Percentiles rank a stretch among this genome's conserved stretches.
Evolutionary conservation across 2,888 invertebrate species (phyloP).

Genomic region (Napeogenes inachia): DNA sequence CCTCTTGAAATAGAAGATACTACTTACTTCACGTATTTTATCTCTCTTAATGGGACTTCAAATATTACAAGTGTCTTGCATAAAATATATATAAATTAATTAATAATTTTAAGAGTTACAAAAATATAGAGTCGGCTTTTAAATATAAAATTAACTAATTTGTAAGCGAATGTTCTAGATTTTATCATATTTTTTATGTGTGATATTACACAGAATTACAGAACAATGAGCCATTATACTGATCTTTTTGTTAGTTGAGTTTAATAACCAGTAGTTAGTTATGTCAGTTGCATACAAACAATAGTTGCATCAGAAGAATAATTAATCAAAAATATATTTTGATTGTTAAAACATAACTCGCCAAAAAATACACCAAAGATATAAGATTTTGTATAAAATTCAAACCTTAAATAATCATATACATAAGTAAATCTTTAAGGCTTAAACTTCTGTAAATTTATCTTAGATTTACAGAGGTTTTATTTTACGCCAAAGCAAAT

Average conservation of each 20-base stretch:
- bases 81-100: not conserved
- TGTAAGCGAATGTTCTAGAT: constrained; percentile 20
- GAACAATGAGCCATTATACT: constrained; percentile 26
- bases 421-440: too few relatives aligned
- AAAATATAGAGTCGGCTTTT: not conserved
- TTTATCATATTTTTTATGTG: constrained; percentile 12
- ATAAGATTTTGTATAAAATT: too few relatives aligned
- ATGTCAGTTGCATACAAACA: constrained; percentile 21
- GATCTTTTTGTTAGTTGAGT: constrained; percentile 23
- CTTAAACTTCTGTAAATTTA: too few relatives aligned
- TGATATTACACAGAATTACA: constrained; percentile 21
- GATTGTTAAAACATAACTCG: too few relatives aligned
- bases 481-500: too few relatives aligned
- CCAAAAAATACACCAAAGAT: too few relatives aligned
- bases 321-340: too few relatives aligned
- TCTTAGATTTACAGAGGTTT: too few relatives aligned
- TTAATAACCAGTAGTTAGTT: constrained; percentile 20
- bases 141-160: constrained; percentile 6
- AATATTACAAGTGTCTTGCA: not conserved
- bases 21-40: not conserved
- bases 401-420: too few relatives aligned
- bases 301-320: constrained; percentile 8
- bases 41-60: constrained; percentile 3
- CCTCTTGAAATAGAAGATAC: constrained; percentile 12
- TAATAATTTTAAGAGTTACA: not conserved